Conservation (phyloP, 2,113 vertebrate genomes). For the Proteles cristata region DNA sequence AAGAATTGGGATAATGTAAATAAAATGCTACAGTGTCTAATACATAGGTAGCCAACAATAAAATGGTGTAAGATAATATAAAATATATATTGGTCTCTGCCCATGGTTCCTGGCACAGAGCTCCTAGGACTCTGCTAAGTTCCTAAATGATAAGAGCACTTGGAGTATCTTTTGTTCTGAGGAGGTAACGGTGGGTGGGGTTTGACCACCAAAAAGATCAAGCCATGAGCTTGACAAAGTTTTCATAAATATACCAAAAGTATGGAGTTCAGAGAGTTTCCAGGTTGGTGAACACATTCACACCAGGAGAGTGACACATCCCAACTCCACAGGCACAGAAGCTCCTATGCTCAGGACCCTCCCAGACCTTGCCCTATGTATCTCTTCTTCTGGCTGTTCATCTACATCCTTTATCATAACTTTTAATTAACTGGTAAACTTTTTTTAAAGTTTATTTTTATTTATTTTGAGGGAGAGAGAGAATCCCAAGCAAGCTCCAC, state of each 20-base stretch:
- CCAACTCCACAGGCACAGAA: background rate
- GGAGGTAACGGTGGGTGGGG: background rate
- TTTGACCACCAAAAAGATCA: background rate
- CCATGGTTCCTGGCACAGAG: background rate
- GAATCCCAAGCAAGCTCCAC: no score
- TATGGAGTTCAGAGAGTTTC: background rate
- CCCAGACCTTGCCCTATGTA: background rate
- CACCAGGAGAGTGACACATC: background rate
- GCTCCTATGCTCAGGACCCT: background rate
- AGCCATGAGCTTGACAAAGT: background rate
- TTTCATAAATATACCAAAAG: background rate
- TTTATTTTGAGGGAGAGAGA: no score
- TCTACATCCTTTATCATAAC: background rate
- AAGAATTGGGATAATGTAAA: conserved; percentile 17
- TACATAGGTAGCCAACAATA: background rate
- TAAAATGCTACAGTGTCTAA: background rate
- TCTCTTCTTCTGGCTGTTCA: background rate
- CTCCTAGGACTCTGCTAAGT: background rate
- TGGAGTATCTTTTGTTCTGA: background rate
- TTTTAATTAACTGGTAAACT: background rate
- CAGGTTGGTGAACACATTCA: background rate
- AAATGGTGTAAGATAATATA: background rate
- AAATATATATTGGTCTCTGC: background rate
- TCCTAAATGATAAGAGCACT: background rate
- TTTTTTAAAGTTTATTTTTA: no score